A percentile compares a stretch with the other conserved stretches of the same genome.
phyloP scores from a whole-genome alignment of 2,888 invertebrate species.

The Iphiclides podalirius region DNA sequence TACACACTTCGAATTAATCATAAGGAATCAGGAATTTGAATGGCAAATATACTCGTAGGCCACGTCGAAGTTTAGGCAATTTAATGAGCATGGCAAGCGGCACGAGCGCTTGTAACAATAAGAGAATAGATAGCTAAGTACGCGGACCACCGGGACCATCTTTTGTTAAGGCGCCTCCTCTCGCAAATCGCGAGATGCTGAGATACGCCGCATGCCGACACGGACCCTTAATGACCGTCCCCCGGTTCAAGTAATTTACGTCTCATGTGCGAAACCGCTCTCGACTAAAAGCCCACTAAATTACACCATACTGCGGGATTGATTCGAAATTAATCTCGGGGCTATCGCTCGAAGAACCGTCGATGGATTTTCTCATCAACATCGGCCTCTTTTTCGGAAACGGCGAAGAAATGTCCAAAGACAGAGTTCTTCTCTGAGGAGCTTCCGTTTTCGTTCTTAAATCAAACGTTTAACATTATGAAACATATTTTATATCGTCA shows the following conservation, averaged over 20 bases:
- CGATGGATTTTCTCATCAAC: too few relatives aligned
- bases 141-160: constrained; percentile 70
- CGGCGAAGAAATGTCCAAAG: too few relatives aligned
- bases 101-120: constrained; percentile 46
- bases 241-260: constrained; percentile 72
- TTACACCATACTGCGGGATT: constrained; percentile 69
- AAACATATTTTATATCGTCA: too few relatives aligned
- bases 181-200: constrained; percentile 73
- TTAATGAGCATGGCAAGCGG: constrained; percentile 18
- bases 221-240: constrained; percentile 70
- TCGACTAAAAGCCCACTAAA: constrained; percentile 76
- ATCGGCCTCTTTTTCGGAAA: too few relatives aligned
- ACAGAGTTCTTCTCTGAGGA: too few relatives aligned
- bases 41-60: too few relatives aligned
- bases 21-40: too few relatives aligned
- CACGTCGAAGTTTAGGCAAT: constrained; percentile 24
- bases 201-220: constrained; percentile 72
- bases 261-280: constrained; percentile 75
- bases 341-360: too few relatives aligned
- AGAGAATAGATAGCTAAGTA: constrained; percentile 52
- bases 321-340: constrained; percentile 71
- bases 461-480: too few relatives aligned
- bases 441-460: too few relatives aligned
- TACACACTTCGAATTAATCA: too few relatives aligned
- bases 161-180: constrained; percentile 66